These are phyloP conservation scores for Ploceus nigricollis DNA, from an alignment of 2,113 vertebrate genomes.

Conservation along the genomic window DNA sequence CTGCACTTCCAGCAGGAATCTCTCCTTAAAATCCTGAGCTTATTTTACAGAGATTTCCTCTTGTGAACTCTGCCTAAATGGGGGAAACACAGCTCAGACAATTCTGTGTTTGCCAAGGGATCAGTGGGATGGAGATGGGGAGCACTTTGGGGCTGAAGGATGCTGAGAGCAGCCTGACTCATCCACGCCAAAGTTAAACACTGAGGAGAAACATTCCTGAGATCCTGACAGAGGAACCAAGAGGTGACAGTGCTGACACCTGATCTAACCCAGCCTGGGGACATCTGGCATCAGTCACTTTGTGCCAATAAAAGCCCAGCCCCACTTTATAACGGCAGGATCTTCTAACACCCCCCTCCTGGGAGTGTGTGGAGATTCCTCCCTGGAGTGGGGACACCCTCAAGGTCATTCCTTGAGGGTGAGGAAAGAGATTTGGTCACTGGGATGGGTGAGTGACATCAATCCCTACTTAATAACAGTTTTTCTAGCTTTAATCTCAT, in stretches of 20 bases:
- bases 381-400: not conserved
- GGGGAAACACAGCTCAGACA: not conserved
- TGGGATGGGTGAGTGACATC: not conserved
- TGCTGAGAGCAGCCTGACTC: not conserved
- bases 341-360: not conserved
- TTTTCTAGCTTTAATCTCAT: not conserved
- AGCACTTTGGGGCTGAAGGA: not conserved
- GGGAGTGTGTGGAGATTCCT: not conserved
- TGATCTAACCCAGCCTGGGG: not conserved
- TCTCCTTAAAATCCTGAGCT: not conserved
- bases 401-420: not conserved
- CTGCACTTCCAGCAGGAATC: not conserved
- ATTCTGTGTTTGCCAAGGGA: not conserved
- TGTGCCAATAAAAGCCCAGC: not conserved
- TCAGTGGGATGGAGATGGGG: not conserved
- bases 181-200: not conserved
- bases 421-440: not conserved
- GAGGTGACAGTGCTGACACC: not conserved
- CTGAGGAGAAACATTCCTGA: accelerated
- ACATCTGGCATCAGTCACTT: not conserved
- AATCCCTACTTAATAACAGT: not conserved
- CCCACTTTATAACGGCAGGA: not conserved
- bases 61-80: not conserved
- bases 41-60: not conserved
- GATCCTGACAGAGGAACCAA: not conserved